Base-by-base conservation (phyloP, 2,888 invertebrate genomes). In the Tetranychus truncatus region DNA sequence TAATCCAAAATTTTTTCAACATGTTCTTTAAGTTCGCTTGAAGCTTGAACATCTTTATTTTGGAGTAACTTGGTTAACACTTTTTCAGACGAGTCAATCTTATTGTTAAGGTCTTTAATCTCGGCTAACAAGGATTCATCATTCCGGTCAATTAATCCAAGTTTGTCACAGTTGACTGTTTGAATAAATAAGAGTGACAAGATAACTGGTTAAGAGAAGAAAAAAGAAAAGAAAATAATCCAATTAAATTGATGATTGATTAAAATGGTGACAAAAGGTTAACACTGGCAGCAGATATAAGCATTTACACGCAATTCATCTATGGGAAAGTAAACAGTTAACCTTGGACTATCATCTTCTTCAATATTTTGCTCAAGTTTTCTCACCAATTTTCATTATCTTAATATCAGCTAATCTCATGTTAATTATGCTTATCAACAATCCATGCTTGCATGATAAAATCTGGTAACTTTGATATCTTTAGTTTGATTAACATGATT, bases 1-100 rank as follows among this genome's bases (percentile, higher is more conserved):
- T 69, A 69, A 24, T 69, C 69, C 69, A 69, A 69, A 11, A 69
- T 69, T 69, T 69, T 69, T 69, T 69, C 69, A 69, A 69, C 69
- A 21, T 69, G 69, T 24, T 69, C 69, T 21, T 69, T 69, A 11
- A 69, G 20, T 24, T 69, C 69, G 11, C n/a, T 69, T 21, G 69
- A 20, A 5, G 69, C 18, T 69, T 69, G 69, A 11, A 69, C 69
- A 69, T 69, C 69, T 24, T 24, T 69, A 21, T 69, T 69, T 20
- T 11, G 11, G 11, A 69, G 34, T 24, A 69, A 69, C 20, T 69
- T 69, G 21, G 20, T 20, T 9, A 69, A 20, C 8, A 69, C 69
- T 21, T 69, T 69, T 21, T 69, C 69, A n/a, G 69, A 69, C 6
- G 69, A 69, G 11, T 20, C 69, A 24, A 69, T 69, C 20, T 69